phyloP scores from a whole-genome alignment of 2,113 vertebrate species.

The Azemiops feae region DNA sequence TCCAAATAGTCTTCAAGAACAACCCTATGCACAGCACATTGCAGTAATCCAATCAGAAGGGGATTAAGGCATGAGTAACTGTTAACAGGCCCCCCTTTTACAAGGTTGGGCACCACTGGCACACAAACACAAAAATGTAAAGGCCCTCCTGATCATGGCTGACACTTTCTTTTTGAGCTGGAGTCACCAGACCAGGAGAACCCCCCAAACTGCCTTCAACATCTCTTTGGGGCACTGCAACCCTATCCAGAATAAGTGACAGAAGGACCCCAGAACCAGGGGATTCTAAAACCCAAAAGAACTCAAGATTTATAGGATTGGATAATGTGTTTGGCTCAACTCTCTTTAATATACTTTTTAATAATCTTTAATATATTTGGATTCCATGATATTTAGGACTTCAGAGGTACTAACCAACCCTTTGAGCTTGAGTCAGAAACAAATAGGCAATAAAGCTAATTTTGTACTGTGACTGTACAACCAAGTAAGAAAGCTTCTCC shows the following conservation, averaged over 20 bases:
- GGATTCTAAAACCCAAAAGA: not conserved
- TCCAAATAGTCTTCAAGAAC: not conserved
- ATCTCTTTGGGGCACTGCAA: not conserved
- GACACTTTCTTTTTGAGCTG: not conserved
- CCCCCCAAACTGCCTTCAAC: not conserved
- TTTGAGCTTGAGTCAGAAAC: not conserved
- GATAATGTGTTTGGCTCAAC: not conserved
- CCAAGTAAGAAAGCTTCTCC: not conserved
- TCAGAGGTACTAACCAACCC: not conserved
- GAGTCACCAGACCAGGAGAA: not conserved
- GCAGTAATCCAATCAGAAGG: not conserved
- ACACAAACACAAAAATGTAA: not conserved
- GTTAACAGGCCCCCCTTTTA: not conserved
- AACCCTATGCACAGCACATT: not conserved
- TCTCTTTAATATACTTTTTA: not conserved
- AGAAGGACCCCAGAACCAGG: not conserved
- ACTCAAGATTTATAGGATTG: not conserved
- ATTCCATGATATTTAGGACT: not conserved
- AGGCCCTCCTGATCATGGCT: not conserved
- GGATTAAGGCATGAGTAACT: not conserved
- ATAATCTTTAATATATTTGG: not conserved
- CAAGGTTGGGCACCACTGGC: not conserved
- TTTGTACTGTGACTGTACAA: not conserved
- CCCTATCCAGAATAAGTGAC: not conserved
- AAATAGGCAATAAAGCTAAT: not conserved